Evolutionary conservation across 1,140 invertebrate genomes (phyloP).

Genomic region (Arion vulgaris): DNA sequence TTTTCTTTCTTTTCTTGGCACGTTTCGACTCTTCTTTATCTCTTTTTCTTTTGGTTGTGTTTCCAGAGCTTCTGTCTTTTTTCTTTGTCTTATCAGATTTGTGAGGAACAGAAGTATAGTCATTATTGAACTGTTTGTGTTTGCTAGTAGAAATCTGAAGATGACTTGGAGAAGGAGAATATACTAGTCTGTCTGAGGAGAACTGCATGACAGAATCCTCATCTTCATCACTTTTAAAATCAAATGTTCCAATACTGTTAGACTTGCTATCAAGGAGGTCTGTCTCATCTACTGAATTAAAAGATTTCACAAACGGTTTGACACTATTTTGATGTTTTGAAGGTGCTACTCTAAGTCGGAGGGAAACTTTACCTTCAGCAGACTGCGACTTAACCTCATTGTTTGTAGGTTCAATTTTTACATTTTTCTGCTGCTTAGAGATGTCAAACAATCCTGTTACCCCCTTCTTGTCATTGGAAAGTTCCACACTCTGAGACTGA

Average conservation of each 20-base stretch:
- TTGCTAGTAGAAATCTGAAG: constrained; percentile 57
- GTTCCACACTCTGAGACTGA: constrained; percentile 8
- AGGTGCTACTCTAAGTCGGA: constrained; percentile 30
- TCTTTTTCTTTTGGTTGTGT: constrained; percentile 61
- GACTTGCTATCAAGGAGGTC: constrained; percentile 26
- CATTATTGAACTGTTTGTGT: constrained; percentile 40
- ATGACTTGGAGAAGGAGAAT: constrained; percentile 56
- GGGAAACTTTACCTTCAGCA: constrained; percentile 32
- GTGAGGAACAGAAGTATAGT: constrained; percentile 30
- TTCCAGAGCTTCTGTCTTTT: constrained; percentile 57
- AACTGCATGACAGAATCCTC: constrained; percentile 22
- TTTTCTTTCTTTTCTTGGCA: constrained; percentile 61
- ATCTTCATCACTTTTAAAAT: constrained; percentile 63
- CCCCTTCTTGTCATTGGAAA: constrained; percentile 7
- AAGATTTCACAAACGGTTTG: constrained; percentile 15
- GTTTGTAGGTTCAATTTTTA: not conserved
- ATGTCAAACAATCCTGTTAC: constrained; percentile 39
- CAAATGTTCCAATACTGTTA: constrained; percentile 52
- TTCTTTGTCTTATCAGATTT: constrained; percentile 62
- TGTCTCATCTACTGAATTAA: not conserved
- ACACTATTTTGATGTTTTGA: constrained; percentile 34
- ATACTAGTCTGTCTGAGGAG: constrained; percentile 45
- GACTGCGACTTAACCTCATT: not conserved
- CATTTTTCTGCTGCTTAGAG: constrained; percentile 26
- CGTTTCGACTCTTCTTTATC: constrained; percentile 63